These are phyloP conservation scores for Himalopsyche japonica DNA, from an alignment of 2,888 invertebrate species.

Conservation along the genomic window DNA sequence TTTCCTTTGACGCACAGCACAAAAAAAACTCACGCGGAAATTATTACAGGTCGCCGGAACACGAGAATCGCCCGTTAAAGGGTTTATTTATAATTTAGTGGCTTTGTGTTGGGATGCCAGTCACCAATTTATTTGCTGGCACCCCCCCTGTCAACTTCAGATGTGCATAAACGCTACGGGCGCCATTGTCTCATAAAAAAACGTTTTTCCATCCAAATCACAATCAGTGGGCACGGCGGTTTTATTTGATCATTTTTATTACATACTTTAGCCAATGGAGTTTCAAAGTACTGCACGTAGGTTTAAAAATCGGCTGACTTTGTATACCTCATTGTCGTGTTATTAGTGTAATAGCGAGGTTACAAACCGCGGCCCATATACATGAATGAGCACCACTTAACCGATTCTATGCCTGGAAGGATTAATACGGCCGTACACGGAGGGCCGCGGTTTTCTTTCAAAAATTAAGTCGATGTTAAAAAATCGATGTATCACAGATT, in stretches of 20 bases:
- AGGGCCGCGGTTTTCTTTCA: too few species aligned
- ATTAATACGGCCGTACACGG: too few species aligned
- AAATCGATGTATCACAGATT: too few species aligned
- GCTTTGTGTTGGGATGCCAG: constrained; percentile 12
- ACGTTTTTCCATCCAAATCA: background rate
- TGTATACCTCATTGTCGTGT: too few species aligned
- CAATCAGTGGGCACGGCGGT: background rate
- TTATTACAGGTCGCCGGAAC: constrained; percentile 3
- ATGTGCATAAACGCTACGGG: background rate
- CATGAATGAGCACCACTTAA: too few species aligned
- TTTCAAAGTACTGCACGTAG: too few species aligned
- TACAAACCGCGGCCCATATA: too few species aligned
- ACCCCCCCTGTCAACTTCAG: constrained; percentile 15
- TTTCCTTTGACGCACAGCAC: background rate
- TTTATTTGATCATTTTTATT: background rate
- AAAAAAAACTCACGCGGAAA: background rate
- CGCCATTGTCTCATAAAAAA: background rate
- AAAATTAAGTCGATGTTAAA: too few species aligned
- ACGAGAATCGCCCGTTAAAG: constrained; percentile 12
- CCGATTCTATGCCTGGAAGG: too few species aligned
- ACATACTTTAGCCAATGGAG: background rate
- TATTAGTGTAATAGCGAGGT: too few species aligned
- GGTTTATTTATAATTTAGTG: constrained; percentile 15
- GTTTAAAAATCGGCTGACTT: too few species aligned
- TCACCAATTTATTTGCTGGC: constrained; percentile 21